Conservation (phyloP, 2,113 vertebrate species). For the Thunnus thynnus region DNA sequence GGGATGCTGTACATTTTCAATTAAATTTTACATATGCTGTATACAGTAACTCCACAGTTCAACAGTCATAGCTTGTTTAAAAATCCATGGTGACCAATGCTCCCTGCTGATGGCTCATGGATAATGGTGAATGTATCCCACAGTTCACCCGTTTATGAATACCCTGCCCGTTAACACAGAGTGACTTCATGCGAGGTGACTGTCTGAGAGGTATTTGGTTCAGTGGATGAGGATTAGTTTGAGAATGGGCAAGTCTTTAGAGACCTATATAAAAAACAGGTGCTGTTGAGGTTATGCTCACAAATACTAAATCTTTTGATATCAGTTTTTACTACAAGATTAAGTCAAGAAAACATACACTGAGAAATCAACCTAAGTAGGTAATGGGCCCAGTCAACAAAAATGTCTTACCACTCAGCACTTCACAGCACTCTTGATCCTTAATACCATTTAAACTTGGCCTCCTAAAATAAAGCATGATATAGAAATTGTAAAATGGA, state of each 20-base stretch:
- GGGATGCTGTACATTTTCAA: neutral
- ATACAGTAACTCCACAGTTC: neutral
- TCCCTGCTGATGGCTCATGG: too few relatives aligned
- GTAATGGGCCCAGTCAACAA: slow-evolving; percentile 19
- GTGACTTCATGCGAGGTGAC: too few relatives aligned
- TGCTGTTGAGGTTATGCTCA: neutral
- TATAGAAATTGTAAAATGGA: neutral
- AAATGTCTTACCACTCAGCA: neutral
- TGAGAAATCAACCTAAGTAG: neutral
- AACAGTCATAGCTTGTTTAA: too few relatives aligned
- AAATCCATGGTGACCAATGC: too few relatives aligned
- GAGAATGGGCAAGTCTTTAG: slow-evolving; percentile 3
- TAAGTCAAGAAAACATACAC: neutral
- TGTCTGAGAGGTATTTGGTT: neutral
- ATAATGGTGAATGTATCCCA: neutral
- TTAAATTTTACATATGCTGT: neutral
- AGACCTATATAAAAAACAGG: neutral
- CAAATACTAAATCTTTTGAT: neutral
- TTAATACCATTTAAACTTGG: neutral
- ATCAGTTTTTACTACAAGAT: neutral
- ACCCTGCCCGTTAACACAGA: neutral
- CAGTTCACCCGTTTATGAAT: slow-evolving; percentile 14
- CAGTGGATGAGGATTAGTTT: neutral
- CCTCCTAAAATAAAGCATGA: neutral
- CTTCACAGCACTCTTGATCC: neutral